phyloP scores from a whole-genome alignment of 2,888 invertebrate species.

The Ectemnius lituratus region DNA sequence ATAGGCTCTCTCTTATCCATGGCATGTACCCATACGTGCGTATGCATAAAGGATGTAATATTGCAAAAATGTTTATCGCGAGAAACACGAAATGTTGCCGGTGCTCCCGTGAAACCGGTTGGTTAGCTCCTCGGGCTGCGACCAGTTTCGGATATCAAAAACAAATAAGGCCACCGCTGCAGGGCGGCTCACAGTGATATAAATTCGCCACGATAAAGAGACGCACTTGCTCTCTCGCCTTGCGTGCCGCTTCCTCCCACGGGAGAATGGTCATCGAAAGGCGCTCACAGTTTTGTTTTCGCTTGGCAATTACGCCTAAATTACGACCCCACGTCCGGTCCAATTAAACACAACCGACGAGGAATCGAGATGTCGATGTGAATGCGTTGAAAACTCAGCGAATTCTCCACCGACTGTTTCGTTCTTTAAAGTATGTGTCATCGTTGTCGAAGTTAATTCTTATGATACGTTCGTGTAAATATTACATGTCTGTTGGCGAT shows the following conservation, averaged over 20 bases:
- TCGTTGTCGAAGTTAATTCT: too few relatives aligned
- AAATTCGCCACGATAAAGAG: constrained; percentile 14
- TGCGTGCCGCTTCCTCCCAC: not conserved
- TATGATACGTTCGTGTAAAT: not conserved
- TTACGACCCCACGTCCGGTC: not conserved
- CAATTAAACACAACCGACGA: not conserved
- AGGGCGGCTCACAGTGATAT: constrained; percentile 34
- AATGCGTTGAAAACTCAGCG: too few relatives aligned
- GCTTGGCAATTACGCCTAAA: not conserved
- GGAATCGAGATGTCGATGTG: too few relatives aligned
- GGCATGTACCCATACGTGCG: too few relatives aligned
- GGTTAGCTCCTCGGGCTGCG: constrained; percentile 5
- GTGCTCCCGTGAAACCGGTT: constrained; percentile 41
- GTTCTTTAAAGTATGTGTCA: too few relatives aligned
- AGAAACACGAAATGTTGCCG: constrained; percentile 14
- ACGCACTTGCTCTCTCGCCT: not conserved
- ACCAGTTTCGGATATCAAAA: constrained; percentile 40
- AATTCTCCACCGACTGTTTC: too few relatives aligned
- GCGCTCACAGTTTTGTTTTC: not conserved
- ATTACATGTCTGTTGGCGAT: constrained; percentile 1
- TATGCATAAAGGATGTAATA: constrained; percentile 33
- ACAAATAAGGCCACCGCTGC: constrained; percentile 36
- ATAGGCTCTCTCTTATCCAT: not conserved
- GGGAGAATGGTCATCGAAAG: not conserved
- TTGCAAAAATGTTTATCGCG: constrained; percentile 43